Evolutionary conservation across 2,888 invertebrate species (phyloP), one percentile per base, ranked within the genome.

Genomic region (Drosophila seclusa): DNA sequence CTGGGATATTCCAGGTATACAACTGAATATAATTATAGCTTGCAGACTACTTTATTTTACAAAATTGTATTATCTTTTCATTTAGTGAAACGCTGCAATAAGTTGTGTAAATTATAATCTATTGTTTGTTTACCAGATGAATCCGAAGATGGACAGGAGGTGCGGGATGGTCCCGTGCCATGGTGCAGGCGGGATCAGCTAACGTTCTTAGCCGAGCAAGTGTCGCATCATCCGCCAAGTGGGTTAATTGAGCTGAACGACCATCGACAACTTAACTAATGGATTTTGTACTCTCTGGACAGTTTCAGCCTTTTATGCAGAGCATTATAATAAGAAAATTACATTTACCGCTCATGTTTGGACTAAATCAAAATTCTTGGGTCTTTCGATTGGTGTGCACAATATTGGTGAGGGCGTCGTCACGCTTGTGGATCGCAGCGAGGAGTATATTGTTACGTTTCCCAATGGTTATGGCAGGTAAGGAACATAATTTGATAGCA

Each of bases 301-400:
- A 97, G 97, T 99, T 90, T 99, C 99, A 66, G 99, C 99, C 32
- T 99, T 99, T 94, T 99, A 99, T 94, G 99, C 99, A 27, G 99
- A 99, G 93, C 98, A 99, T 94, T 96, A 95, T 82, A 96, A 96
- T 91, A 98, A 98, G 91, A 95, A 96, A 86, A 98, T 99, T 67
- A 96, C 96, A 76, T 97, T 99, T 93, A 96, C 98, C 90, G 99
- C 99, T 10, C 98, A 98, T 94, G 98, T 99, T 60, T 99, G 99
- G 97, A 99, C 99, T 8, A 99, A 99, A 94, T 99, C 99, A 90
- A 99, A 99, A 94, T 99, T 99, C 94, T 95, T 99, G 29, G 99
- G 99, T 0, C 94, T 99, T 29, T 99, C 99, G 16, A 97, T 98
- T 84, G 99, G 99, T n/a, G 98, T 98, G 0, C 98, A 99, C 91